Evolutionary conservation across 2,113 vertebrate species (phyloP).

Genomic region (Macroglossus sobrinus): DNA sequence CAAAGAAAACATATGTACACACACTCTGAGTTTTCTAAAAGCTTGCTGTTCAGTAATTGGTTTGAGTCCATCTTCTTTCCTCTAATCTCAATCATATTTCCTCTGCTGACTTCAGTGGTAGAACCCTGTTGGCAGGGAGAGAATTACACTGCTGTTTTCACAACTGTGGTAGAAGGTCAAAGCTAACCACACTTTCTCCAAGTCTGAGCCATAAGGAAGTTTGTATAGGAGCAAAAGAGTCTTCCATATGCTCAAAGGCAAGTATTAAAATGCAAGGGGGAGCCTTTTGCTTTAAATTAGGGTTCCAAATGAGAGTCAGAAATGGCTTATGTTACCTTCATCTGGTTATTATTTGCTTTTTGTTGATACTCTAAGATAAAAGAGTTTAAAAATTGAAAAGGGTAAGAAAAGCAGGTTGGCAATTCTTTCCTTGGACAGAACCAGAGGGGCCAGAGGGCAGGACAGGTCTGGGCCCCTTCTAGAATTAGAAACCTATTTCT

Average conservation of each 20-base stretch:
- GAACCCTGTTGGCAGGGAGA: conserved; percentile 43
- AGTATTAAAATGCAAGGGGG: neutral
- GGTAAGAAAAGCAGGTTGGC: neutral
- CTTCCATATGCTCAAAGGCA: neutral
- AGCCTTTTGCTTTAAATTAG: conserved; percentile 3
- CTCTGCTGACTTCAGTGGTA: conserved; percentile 45
- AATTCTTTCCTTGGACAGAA: neutral
- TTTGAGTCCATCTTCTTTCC: conserved; percentile 49
- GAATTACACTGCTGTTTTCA: conserved; percentile 56
- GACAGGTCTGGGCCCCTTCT: neutral
- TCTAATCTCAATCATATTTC: conserved; percentile 60
- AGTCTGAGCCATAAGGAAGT: neutral
- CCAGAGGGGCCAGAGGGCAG: neutral
- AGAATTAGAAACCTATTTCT: conserved; percentile 26
- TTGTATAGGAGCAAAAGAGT: neutral
- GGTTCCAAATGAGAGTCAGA: conserved; percentile 24
- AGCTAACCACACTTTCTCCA: conserved; percentile 5
- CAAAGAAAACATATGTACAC: conserved; percentile 53
- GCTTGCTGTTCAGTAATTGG: conserved; percentile 46
- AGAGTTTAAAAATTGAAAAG: neutral
- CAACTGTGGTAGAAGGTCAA: conserved; percentile 26
- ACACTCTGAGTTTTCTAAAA: conserved; percentile 46
- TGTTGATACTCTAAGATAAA: neutral
- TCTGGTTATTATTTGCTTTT: conserved; percentile 39
- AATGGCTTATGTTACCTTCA: neutral